phyloP scores from a whole-genome alignment of 1,140 invertebrate species.

The Acromyrmex charruanus region DNA sequence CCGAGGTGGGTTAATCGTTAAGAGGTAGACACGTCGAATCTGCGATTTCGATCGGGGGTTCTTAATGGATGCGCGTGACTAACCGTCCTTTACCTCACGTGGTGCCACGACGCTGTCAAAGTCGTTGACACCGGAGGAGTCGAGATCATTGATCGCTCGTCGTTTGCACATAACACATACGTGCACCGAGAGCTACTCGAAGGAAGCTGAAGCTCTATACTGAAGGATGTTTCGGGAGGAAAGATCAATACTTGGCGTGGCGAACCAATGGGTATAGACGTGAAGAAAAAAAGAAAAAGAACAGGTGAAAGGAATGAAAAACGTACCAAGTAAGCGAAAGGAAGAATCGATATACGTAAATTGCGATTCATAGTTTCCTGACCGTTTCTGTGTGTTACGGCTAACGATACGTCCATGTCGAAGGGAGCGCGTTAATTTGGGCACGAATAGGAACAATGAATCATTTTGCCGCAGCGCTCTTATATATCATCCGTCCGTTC shows the following conservation, averaged over 20 bases:
- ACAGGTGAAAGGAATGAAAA: background rate
- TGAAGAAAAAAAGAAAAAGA: background rate
- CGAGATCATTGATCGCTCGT: conserved; percentile 60
- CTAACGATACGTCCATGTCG: background rate
- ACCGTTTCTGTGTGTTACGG: background rate
- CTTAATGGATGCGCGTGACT: conserved; percentile 72
- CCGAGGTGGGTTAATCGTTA: conserved; percentile 38
- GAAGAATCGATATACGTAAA: conserved; percentile 11
- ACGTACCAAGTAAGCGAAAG: background rate
- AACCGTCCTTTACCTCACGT: conserved; percentile 64
- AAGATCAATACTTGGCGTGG: conserved; percentile 13
- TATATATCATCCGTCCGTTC: background rate
- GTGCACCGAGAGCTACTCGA: conserved; percentile 34
- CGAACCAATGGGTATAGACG: background rate
- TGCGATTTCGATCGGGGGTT: conserved; percentile 65
- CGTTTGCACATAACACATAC: conserved; percentile 52
- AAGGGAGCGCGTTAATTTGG: conserved; percentile 5
- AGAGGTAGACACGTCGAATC: conserved; percentile 66
- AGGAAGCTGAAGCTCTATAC: conserved; percentile 15
- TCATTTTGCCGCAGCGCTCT: conserved; percentile 1
- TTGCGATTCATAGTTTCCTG: background rate
- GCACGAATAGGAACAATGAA: background rate
- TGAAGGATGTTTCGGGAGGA: conserved; percentile 6
- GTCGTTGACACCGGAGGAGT: conserved; percentile 59
- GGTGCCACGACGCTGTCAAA: conserved; percentile 59